These are phyloP conservation scores for Chaetogeoica ovagalla DNA, from an alignment of 2,888 invertebrate species.

Conservation along the genomic window DNA sequence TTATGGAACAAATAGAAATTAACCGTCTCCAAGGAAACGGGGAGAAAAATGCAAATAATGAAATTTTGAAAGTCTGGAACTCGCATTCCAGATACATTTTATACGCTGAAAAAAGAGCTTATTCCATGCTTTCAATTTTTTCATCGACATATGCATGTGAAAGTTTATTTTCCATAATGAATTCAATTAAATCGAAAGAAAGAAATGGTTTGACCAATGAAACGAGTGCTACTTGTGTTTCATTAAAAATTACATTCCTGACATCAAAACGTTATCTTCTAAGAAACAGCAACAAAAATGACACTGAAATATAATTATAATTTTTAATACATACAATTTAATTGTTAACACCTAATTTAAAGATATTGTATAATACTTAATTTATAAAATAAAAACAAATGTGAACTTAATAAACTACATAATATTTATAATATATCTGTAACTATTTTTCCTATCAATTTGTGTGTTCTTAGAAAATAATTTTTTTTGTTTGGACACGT, in stretches of 20 bases:
- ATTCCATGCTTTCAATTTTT: neutral
- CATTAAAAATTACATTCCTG: neutral
- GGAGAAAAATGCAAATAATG: neutral
- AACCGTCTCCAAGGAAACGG: neutral
- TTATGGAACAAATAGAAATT: neutral
- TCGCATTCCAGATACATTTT: neutral
- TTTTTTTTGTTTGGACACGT: no score
- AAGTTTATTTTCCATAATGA: neutral
- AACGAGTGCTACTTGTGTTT: neutral
- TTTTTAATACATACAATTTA: no score
- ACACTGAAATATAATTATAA: no score
- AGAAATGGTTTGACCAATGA: neutral
- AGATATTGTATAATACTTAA: no score
- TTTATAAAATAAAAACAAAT: no score
- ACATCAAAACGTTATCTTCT: neutral
- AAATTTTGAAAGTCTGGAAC: conserved; percentile 1
- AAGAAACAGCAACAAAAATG: neutral
- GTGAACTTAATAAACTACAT: no score
- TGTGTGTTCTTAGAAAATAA: no score
- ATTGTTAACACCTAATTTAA: no score
- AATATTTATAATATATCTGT: no score
- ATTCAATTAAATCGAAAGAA: neutral
- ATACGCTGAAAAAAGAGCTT: neutral
- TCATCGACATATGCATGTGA: neutral
- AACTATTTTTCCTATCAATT: no score